These are phyloP conservation scores for Apotomis turbidana DNA, from an alignment of 2,888 invertebrate species.

Conservation along the genomic window DNA sequence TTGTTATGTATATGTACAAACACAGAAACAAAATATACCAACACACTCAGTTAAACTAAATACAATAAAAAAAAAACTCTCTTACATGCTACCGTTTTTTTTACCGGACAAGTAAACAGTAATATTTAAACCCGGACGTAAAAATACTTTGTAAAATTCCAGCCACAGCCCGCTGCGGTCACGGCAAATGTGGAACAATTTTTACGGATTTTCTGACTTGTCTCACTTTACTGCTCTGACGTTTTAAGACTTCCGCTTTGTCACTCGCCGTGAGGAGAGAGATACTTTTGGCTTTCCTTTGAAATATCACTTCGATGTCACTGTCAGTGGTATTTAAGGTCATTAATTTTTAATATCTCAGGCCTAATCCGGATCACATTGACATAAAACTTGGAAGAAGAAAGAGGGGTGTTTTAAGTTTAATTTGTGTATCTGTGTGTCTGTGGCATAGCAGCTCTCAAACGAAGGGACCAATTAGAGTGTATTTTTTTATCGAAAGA, in stretches of 20 bases:
- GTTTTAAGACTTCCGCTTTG: constrained; percentile 37
- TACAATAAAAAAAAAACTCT: too few species aligned
- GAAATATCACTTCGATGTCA: neutral
- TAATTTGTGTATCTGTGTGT: too few species aligned
- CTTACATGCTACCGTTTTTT: neutral
- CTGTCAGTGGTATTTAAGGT: neutral
- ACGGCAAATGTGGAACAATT: constrained; percentile 42
- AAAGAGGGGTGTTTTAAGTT: too few species aligned
- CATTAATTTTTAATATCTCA: too few species aligned
- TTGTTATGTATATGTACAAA: too few species aligned
- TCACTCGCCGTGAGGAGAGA: constrained; percentile 17
- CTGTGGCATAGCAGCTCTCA: too few species aligned
- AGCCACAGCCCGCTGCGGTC: constrained; percentile 16
- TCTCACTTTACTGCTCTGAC: constrained; percentile 36
- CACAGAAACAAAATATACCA: too few species aligned
- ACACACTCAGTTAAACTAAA: too few species aligned
- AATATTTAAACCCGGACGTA: constrained; percentile 27
- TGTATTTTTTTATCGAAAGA: too few species aligned
- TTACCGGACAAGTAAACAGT: neutral
- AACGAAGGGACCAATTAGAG: too few species aligned
- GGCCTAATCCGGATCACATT: too few species aligned
- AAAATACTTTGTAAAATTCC: constrained; percentile 23
- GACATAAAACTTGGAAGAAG: too few species aligned
- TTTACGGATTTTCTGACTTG: constrained; percentile 44
- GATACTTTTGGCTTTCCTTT: constrained; percentile 10